Evolutionary conservation across 2,113 vertebrate genomes (phyloP).

Genomic region (Trichomycterus rosablanca): DNA sequence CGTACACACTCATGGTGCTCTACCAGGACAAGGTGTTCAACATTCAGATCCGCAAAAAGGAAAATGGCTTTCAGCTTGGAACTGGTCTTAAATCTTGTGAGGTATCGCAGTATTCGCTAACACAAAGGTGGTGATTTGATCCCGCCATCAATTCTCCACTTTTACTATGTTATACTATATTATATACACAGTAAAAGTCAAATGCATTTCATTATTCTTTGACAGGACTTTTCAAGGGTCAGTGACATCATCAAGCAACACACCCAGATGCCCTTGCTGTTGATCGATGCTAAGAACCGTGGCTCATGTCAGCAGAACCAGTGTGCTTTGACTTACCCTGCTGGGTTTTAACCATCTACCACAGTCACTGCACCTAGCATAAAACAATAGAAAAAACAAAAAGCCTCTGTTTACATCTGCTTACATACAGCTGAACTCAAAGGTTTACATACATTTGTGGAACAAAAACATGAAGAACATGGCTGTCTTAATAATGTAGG

Average conservation of each 20-base stretch:
- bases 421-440: no score
- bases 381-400: no score
- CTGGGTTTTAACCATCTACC: constrained; percentile 59
- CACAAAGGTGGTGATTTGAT: no score
- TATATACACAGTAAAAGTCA: no score
- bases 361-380: no score
- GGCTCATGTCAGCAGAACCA: constrained; percentile 77
- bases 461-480: no score
- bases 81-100: constrained; percentile 84
- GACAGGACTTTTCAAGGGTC: constrained; percentile 76
- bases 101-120: constrained; percentile 66
- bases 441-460: no score
- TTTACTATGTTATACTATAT: no score
- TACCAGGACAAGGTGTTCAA: constrained; percentile 93
- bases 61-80: constrained; percentile 76
- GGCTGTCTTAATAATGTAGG: no score
- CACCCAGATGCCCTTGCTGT: constrained; percentile 78
- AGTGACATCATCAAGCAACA: constrained; percentile 80
- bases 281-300: constrained; percentile 91
- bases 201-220: no score
- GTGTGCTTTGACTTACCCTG: constrained; percentile 76
- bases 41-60: constrained; percentile 84
- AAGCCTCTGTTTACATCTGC: no score
- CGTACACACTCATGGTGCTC: constrained; percentile 90
- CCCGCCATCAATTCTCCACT: no score